These are phyloP conservation scores for Toxonevra muliebris DNA, from an alignment of 2,888 invertebrate genomes.

Conservation along the genomic window DNA sequence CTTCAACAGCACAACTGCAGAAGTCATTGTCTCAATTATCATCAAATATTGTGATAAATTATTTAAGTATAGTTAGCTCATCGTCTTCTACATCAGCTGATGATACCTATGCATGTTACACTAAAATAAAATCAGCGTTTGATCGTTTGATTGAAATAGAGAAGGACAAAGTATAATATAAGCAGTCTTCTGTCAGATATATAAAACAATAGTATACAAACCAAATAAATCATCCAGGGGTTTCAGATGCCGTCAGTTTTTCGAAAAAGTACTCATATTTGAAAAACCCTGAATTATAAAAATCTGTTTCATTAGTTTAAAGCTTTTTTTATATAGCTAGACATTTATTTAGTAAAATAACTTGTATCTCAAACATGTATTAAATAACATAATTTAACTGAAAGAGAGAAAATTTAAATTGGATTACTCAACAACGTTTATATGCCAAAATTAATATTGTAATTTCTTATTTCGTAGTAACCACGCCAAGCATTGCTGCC, in stretches of 20 bases:
- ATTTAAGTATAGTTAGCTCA: neutral
- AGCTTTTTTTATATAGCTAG: neutral
- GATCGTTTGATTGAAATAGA: conserved; percentile 25
- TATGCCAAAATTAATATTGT: neutral
- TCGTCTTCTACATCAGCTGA: neutral
- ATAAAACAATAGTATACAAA: too few species aligned
- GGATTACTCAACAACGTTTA: neutral
- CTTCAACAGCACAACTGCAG: conserved; percentile 39
- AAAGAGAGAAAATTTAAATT: neutral
- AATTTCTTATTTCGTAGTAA: neutral
- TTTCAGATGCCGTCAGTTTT: too few species aligned
- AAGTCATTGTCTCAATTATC: neutral
- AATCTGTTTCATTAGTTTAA: too few species aligned
- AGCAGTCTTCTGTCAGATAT: too few species aligned
- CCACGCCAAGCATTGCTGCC: conserved; percentile 38
- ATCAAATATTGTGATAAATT: neutral
- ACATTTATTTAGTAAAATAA: neutral
- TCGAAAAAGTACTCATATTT: neutral
- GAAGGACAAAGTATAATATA: neutral
- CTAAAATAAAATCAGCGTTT: conserved; percentile 10
- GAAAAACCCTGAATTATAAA: too few species aligned
- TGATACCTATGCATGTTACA: too few species aligned
- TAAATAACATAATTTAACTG: neutral
- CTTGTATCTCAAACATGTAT: too few species aligned
- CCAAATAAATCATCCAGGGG: too few species aligned